Evolutionary conservation across 1,140 invertebrate species (phyloP).

Genomic region (Aphis gossypii): DNA sequence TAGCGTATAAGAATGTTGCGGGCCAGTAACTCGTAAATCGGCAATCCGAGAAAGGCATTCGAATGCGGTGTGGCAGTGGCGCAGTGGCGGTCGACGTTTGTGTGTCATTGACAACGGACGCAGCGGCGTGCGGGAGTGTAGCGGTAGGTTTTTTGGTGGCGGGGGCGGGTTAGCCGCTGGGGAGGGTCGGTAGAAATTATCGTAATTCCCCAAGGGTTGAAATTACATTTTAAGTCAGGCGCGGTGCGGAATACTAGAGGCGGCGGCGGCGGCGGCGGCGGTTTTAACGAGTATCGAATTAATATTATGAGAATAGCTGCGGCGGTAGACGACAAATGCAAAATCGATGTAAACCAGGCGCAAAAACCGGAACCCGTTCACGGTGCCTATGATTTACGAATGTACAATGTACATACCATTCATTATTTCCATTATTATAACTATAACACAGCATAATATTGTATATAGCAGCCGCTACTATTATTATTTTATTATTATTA

Average conservation of each 20-base stretch:
- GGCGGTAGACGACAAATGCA: slow-evolving; percentile 54
- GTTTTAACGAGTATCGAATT: slow-evolving; percentile 57
- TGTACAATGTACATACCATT: slow-evolving; percentile 4
- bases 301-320: slow-evolving; percentile 53
- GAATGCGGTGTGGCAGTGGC: not conserved
- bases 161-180: not conserved
- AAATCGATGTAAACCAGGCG: slow-evolving; percentile 54
- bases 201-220: slow-evolving; percentile 49
- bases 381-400: slow-evolving; percentile 43
- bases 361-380: slow-evolving; percentile 38
- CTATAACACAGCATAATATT: not conserved
- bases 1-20: slow-evolving; percentile 12
- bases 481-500: not conserved
- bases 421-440: slow-evolving; percentile 12
- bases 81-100: no score
- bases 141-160: not conserved
- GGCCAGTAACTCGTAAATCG: slow-evolving; percentile 9
- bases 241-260: not conserved
- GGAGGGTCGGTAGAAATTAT: slow-evolving; percentile 15
- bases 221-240: slow-evolving; percentile 57
- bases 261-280: not conserved
- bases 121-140: not conserved
- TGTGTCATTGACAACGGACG: slow-evolving; percentile 27
- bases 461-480: not conserved
- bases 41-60: not conserved